Percentiles rank a stretch among this genome's conserved stretches.
Evolutionary conservation across 2,888 invertebrate genomes (phyloP).

Genomic region (Schizaphis graminum): DNA sequence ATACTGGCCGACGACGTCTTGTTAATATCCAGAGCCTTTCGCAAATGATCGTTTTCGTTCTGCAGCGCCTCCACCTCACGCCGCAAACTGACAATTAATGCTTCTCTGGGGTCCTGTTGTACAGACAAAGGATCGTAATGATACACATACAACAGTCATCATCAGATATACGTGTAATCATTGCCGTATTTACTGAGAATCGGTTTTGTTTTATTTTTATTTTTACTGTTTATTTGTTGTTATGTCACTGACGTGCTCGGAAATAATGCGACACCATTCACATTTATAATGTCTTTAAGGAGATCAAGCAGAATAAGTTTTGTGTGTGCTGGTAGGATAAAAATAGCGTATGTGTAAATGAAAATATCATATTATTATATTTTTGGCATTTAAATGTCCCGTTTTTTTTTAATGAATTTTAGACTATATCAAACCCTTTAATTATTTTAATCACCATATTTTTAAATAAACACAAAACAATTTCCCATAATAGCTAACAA

Average conservation of each 20-base stretch:
- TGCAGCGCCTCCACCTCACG: conserved; percentile 87
- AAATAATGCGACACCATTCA: not conserved
- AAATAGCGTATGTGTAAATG: not conserved
- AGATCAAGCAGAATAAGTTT: not conserved
- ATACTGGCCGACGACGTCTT: conserved; percentile 68
- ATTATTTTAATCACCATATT: not conserved
- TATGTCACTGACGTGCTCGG: not conserved
- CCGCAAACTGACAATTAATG: conserved; percentile 88
- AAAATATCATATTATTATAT: not conserved
- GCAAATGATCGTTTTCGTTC: conserved; percentile 89
- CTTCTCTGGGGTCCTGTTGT: conserved; percentile 91
- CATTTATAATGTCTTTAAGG: not conserved
- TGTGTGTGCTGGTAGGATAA: not conserved
- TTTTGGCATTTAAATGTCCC: not conserved
- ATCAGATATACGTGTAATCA: not conserved
- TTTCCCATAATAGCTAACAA: not conserved
- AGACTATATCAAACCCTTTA: not conserved
- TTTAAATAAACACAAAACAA: not conserved
- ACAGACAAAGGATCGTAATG: not conserved
- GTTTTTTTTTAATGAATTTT: not conserved
- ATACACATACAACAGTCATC: not conserved
- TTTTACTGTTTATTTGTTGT: not conserved
- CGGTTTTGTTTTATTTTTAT: not conserved
- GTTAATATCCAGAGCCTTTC: conserved; percentile 81
- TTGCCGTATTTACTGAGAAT: not conserved